A percentile compares a stretch with the other conserved stretches of the same genome.
These are phyloP conservation scores for Staurois parvus DNA, from an alignment of 2,797 vertebrate species.

Conservation along the genomic window DNA sequence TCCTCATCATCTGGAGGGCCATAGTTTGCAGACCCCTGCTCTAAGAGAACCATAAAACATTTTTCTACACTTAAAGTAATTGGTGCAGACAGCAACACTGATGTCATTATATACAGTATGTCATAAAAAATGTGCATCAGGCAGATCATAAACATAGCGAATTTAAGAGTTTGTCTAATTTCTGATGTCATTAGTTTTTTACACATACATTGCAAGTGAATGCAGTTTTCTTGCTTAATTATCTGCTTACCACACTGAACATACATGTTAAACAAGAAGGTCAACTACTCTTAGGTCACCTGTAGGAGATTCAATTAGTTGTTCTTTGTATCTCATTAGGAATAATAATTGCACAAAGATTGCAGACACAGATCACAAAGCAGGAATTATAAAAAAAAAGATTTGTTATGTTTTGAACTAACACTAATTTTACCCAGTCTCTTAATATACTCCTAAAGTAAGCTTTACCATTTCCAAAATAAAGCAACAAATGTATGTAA, in stretches of 20 bases:
- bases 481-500: not conserved
- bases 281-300: not conserved
- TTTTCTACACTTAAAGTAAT: too few species aligned
- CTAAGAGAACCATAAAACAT: too few species aligned
- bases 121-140: too few species aligned
- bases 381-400: not conserved
- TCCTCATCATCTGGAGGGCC: too few species aligned
- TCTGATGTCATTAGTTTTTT: not conserved
- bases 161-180: too few species aligned
- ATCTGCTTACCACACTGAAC: not conserved
- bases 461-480: not conserved
- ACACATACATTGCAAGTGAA: not conserved
- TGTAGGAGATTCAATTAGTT: not conserved
- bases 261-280: slow-evolving; percentile 11
- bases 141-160: too few species aligned
- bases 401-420: not conserved
- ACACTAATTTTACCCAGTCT: not conserved
- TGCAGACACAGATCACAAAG: not conserved
- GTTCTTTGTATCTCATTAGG: not conserved
- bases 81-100: too few species aligned
- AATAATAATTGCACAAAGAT: not conserved
- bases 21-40: too few species aligned
- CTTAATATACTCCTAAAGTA: not conserved
- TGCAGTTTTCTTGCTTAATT: not conserved
- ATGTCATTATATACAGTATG: too few species aligned